A percentile compares a stretch with the other conserved stretches of the same genome.
These are phyloP conservation scores for Isotomurus palustris DNA, from an alignment of 2,888 invertebrate species.

Conservation along the genomic window DNA sequence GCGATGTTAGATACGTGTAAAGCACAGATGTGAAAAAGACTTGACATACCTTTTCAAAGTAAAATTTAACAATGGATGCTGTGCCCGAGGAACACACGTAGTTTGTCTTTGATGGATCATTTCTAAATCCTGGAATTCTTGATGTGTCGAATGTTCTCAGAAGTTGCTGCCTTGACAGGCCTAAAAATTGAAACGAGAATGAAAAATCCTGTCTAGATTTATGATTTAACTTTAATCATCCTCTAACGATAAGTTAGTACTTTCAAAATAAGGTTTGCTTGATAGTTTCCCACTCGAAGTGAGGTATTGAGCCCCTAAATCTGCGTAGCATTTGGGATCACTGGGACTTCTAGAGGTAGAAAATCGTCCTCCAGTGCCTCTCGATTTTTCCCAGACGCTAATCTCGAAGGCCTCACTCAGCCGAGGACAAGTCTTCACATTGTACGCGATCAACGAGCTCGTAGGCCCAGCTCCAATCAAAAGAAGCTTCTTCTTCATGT, in stretches of 20 bases:
- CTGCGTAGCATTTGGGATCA: conserved; percentile 28
- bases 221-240: not conserved
- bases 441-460: conserved; percentile 36
- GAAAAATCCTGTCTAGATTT: not conserved
- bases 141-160: conserved; percentile 26
- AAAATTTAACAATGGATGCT: conserved; percentile 37
- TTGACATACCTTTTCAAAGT: conserved; percentile 27
- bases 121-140: conserved; percentile 31
- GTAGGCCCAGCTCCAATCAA: conserved; percentile 43
- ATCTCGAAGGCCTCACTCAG: conserved; percentile 28
- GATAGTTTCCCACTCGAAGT: conserved; percentile 20
- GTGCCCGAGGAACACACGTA: conserved; percentile 36
- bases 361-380: conserved; percentile 38
- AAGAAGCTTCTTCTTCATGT: conserved; percentile 32
- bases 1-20: not conserved
- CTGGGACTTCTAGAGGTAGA: conserved; percentile 29
- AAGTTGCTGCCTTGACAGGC: conserved; percentile 19
- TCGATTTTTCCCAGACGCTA: conserved; percentile 39
- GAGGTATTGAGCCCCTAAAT: conserved; percentile 44
- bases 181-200: conserved; percentile 15
- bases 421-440: conserved; percentile 11
- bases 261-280: conserved; percentile 37
- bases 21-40: not conserved
- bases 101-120: conserved; percentile 22
- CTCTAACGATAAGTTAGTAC: conserved; percentile 25